Evolutionary conservation across 2,888 invertebrate genomes (phyloP), one percentile per base, ranked within the genome.

Genomic region (Platypus cylindrus): DNA sequence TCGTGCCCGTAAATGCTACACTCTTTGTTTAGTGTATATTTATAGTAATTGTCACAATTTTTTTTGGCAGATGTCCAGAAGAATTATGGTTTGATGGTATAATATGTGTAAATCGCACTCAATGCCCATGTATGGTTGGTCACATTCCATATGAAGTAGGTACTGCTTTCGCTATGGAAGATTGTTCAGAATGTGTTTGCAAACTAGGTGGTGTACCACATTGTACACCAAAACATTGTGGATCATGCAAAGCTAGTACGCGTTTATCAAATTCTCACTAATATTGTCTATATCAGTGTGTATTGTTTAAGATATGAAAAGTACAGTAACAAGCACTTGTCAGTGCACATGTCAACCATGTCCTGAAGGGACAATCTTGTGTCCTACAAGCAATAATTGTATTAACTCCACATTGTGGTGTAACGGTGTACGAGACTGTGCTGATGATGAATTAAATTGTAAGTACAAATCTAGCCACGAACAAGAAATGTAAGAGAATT

Each of bases 141-240:
- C 75, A 77, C 47, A 68, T 78, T 43, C 49, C 63, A 67, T 82
- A 83, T 54, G 63, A 73, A 1, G 75, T 84, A 23, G 84, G 84
- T 0, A 68, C 74, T 0, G 63, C 68, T 9, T 86, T 75, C 55
- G 72, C 77, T 45, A 78, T 75, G 25, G 69, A 73, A 7, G 72
- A 78, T 43, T 90, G 90, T 53, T 72, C 78, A 43, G 74, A 80
- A 46, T 90, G 90, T 51, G 66, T 77, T 26, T 90, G 90, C 54
- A 72, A 77, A 43, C 54, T 86, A 22, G 79, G 80, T 15, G 87
- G 89, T 8, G 62, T 71, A 16, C 59, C 77, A 0, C 67, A 71
- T 46, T 90, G 90, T 54, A 66, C 67, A 25, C 73, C 75, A 2
- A 78, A 78, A 50, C 71, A 67, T 45, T 76, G 85, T 50, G 73